These are phyloP conservation scores for Drosophila diplacantha DNA, from an alignment of 2,888 invertebrate genomes.

Conservation along the genomic window DNA sequence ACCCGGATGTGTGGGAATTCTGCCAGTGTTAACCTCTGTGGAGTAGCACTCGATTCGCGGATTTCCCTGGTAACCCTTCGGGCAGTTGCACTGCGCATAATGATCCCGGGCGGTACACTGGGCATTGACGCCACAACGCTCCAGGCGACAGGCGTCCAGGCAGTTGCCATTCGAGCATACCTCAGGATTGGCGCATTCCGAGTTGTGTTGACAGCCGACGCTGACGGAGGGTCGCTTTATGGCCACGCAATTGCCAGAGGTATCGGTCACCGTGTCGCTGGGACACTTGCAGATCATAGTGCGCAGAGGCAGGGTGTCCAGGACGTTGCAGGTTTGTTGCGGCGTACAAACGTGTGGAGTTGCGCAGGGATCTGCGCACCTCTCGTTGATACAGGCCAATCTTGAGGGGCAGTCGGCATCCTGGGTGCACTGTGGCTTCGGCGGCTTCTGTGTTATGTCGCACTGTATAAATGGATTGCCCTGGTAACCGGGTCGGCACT, in stretches of 20 bases:
- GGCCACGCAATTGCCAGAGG: slow-evolving; percentile 84
- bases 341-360: slow-evolving; percentile 85
- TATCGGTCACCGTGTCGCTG: slow-evolving; percentile 86
- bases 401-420: slow-evolving; percentile 88
- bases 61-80: slow-evolving; percentile 87
- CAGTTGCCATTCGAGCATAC: slow-evolving; percentile 87
- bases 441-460: slow-evolving; percentile 77
- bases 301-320: slow-evolving; percentile 87
- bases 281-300: slow-evolving; percentile 93
- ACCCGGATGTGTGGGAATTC: slow-evolving; percentile 80
- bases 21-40: slow-evolving; percentile 52
- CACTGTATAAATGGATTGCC: slow-evolving; percentile 90
- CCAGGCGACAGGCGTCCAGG: slow-evolving; percentile 87
- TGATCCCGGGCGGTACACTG: slow-evolving; percentile 87
- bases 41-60: slow-evolving; percentile 86
- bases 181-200: slow-evolving; percentile 86
- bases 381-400: slow-evolving; percentile 86
- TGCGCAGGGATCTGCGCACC: slow-evolving; percentile 88
- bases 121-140: slow-evolving; percentile 89
- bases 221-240: slow-evolving; percentile 79
- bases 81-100: slow-evolving; percentile 87
- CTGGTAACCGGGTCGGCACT: slow-evolving; percentile 85
- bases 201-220: slow-evolving; percentile 84
- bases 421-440: slow-evolving; percentile 82
- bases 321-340: slow-evolving; percentile 88